Percentiles rank a stretch among this genome's conserved stretches.
These are phyloP conservation scores for Dipus sagitta DNA, from an alignment of 2,797 vertebrate genomes.

Conservation along the genomic window DNA sequence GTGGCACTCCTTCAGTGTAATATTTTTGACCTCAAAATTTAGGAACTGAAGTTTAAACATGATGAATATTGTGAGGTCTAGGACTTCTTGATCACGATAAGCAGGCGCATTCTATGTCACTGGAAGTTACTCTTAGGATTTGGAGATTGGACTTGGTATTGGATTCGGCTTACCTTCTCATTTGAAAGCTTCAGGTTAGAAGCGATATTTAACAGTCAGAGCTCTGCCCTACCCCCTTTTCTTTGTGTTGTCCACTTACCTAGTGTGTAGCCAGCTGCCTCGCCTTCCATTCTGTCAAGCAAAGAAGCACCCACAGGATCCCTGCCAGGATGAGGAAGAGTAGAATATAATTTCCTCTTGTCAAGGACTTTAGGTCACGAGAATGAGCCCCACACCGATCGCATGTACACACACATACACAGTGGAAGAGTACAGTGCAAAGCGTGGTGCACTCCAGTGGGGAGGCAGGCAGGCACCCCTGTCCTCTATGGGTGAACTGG, in stretches of 20 bases:
- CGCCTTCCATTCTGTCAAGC: background rate
- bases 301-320: background rate
- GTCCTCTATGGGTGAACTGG: no score
- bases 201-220: background rate
- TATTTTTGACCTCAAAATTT: background rate
- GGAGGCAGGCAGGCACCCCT: no score
- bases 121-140: background rate
- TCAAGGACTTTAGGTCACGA: background rate
- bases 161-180: background rate
- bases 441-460: background rate
- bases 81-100: background rate
- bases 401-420: background rate
- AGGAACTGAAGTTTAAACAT: background rate
- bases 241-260: background rate
- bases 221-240: background rate
- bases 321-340: background rate
- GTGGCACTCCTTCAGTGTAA: background rate
- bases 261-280: background rate
- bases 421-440: background rate
- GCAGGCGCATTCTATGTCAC: background rate
- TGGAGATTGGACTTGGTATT: background rate
- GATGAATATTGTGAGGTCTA: background rate
- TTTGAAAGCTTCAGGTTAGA: background rate
- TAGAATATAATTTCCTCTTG: background rate
- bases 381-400: background rate